These are phyloP conservation scores for Campylorhamphus procurvoides DNA, from an alignment of 2,113 vertebrate species.

Conservation along the genomic window DNA sequence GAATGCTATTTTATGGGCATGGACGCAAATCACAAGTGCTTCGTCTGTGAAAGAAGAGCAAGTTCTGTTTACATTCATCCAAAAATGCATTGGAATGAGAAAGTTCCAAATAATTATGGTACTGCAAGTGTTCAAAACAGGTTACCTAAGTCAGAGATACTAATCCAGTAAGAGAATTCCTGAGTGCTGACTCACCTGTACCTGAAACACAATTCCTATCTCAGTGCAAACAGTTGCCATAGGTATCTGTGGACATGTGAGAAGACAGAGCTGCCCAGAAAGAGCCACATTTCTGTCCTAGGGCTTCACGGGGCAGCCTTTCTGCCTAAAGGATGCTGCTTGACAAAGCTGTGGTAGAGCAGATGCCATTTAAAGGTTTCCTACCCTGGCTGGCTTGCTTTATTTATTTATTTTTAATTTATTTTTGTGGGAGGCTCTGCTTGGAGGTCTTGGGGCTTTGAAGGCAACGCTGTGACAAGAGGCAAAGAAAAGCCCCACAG, in stretches of 20 bases:
- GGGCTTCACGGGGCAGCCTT: accelerated
- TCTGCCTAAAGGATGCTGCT: background rate
- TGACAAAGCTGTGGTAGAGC: background rate
- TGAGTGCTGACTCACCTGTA: background rate
- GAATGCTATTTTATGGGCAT: background rate
- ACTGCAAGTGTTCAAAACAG: background rate
- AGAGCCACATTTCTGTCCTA: background rate
- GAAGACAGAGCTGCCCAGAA: background rate
- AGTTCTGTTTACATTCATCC: background rate
- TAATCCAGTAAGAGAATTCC: background rate
- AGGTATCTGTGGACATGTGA: accelerated
- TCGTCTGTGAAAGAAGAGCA: background rate
- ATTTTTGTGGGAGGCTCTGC: background rate
- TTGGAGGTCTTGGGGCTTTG: background rate
- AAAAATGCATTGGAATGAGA: background rate
- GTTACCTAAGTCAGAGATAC: background rate
- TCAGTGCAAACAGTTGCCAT: background rate
- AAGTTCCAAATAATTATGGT: background rate
- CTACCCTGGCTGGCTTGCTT: background rate
- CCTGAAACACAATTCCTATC: background rate
- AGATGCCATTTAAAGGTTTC: background rate
- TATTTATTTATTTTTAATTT: background rate
- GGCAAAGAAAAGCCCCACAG: background rate
- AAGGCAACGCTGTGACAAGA: background rate
- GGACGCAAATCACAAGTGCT: background rate